These are phyloP conservation scores for Anser brachyrhynchus DNA, from an alignment of 2,113 vertebrate species.

Conservation along the genomic window DNA sequence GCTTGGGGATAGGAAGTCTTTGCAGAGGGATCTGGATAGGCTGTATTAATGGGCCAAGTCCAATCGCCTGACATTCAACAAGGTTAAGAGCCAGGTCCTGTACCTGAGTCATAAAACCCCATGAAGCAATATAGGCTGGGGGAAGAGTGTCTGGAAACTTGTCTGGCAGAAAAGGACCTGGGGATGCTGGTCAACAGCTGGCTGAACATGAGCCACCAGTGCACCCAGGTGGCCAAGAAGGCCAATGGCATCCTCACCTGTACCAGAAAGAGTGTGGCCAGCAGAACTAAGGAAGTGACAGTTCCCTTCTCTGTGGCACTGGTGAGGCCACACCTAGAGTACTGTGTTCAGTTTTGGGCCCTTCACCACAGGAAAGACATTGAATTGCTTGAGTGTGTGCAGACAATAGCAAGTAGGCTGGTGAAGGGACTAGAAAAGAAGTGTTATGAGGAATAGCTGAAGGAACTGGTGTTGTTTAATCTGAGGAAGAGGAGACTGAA, in stretches of 20 bases:
- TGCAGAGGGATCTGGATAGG: background rate
- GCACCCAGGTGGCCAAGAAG: background rate
- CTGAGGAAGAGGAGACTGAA: background rate
- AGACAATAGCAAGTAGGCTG: background rate
- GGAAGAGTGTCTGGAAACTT: background rate
- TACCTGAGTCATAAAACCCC: too few relatives aligned
- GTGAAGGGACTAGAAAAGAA: too few relatives aligned
- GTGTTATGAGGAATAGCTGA: too few relatives aligned
- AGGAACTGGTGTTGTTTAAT: background rate
- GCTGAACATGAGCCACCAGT: background rate
- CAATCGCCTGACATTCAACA: background rate
- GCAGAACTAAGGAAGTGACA: background rate
- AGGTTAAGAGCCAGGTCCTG: background rate
- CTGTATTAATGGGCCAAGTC: background rate
- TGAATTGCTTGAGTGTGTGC: background rate
- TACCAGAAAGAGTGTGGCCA: background rate
- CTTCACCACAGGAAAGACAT: background rate
- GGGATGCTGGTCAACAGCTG: background rate
- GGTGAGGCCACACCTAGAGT: background rate
- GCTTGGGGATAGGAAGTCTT: background rate
- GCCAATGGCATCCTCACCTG: background rate
- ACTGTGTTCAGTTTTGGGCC: background rate
- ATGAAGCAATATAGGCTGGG: too few relatives aligned
- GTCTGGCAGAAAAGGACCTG: background rate
- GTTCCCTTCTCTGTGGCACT: background rate